These are phyloP conservation scores for Bubo bubo DNA, from an alignment of 2,113 vertebrate species.

Conservation along the genomic window DNA sequence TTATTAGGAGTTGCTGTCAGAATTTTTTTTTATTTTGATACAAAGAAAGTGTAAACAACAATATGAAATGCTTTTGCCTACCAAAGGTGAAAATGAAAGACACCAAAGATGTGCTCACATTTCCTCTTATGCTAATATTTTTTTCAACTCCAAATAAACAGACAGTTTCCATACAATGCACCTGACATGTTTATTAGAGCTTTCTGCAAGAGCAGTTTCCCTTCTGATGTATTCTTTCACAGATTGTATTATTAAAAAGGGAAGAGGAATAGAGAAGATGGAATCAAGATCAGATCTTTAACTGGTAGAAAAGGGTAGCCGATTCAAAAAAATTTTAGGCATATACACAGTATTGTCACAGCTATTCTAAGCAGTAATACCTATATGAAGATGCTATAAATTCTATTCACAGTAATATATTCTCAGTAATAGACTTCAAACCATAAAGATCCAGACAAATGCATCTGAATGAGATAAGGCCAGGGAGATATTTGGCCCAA, in stretches of 20 bases:
- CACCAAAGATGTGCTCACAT: neutral
- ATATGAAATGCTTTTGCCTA: neutral
- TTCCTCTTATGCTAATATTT: neutral
- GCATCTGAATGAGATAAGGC: neutral
- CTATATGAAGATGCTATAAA: neutral
- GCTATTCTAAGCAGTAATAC: neutral
- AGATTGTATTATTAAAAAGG: neutral
- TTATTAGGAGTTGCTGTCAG: neutral
- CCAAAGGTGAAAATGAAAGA: slow-evolving; percentile 8
- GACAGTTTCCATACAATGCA: neutral
- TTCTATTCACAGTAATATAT: neutral
- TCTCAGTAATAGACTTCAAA: neutral
- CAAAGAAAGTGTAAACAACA: neutral
- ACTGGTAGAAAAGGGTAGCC: neutral
- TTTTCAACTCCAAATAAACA: slow-evolving; percentile 1
- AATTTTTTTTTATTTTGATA: neutral
- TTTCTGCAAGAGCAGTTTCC: neutral
- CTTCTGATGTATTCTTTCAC: neutral
- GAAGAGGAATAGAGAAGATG: neutral
- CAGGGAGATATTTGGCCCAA: neutral
- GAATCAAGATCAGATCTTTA: neutral
- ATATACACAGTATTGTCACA: neutral
- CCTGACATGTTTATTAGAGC: neutral
- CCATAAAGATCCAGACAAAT: neutral
- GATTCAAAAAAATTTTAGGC: neutral